Evolutionary conservation across 2,888 invertebrate genomes (phyloP).

Genomic region (Polyommatus iphigenia): DNA sequence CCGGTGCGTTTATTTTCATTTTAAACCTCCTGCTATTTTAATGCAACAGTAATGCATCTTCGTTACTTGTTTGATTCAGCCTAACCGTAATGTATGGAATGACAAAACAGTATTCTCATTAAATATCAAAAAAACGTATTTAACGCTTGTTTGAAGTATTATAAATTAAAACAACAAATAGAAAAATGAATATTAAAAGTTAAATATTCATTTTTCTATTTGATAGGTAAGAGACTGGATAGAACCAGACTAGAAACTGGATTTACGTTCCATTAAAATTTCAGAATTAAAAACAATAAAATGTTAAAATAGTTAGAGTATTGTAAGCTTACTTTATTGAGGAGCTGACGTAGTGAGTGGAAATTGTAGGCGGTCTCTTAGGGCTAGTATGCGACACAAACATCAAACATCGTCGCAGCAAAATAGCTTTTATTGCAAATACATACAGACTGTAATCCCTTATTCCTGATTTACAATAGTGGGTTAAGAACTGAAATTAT

Average conservation of each 20-base stretch:
- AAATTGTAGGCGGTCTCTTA: constrained; percentile 46
- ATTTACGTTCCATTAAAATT: not conserved
- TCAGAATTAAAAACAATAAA: not conserved
- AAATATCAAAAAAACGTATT: no score
- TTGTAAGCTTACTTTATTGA: constrained; percentile 43
- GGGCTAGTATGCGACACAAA: constrained; percentile 31
- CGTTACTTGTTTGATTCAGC: not conserved
- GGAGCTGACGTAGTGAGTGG: constrained; percentile 43
- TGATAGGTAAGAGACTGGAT: no score
- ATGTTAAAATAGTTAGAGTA: not conserved
- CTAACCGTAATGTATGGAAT: not conserved
- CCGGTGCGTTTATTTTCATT: not conserved
- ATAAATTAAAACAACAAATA: no score
- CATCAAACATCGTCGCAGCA: not conserved
- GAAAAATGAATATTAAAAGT: no score
- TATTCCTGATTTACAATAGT: not conserved
- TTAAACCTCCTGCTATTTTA: not conserved
- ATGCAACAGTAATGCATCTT: not conserved
- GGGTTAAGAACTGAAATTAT: constrained; percentile 17
- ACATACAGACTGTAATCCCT: not conserved
- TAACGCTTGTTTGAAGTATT: no score
- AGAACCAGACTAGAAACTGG: no score
- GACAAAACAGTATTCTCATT: no score
- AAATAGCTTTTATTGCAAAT: not conserved
- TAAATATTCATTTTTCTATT: no score